Conservation (phyloP, 1,140 invertebrate genomes). For the Cylas formicarius region DNA sequence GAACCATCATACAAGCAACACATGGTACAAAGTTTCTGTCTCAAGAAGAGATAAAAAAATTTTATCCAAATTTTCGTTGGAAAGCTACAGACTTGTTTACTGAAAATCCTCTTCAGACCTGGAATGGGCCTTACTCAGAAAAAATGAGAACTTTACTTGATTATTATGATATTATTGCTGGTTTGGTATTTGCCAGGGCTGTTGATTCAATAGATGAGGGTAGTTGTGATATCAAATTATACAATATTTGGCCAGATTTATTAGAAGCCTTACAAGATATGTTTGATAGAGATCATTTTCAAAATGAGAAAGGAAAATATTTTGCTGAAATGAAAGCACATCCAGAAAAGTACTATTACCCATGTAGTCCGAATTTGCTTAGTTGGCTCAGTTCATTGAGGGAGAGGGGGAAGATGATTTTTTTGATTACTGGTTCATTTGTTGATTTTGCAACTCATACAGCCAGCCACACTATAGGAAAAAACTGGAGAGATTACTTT, state of each 20-base stretch:
- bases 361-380: conserved; percentile 51
- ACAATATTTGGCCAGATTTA: conserved; percentile 62
- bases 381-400: conserved; percentile 54
- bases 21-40: conserved; percentile 62
- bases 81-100: conserved; percentile 48
- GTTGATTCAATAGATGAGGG: conserved; percentile 62
- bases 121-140: conserved; percentile 53
- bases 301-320: conserved; percentile 49
- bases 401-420: conserved; percentile 52
- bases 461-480: conserved; percentile 57
- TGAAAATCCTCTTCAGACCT: conserved; percentile 51
- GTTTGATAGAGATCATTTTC: conserved; percentile 57
- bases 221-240: conserved; percentile 41
- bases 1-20: conserved; percentile 55
- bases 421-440: conserved; percentile 71
- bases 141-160: conserved; percentile 63
- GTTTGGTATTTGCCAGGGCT: conserved; percentile 62
- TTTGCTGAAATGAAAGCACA: conserved; percentile 56
- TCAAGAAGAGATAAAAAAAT: conserved; percentile 49
- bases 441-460: conserved; percentile 64
- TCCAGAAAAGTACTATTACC: conserved; percentile 57
- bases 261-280: conserved; percentile 54
- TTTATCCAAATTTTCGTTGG: conserved; percentile 57
- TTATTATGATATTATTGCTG: conserved; percentile 67
- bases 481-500: conserved; percentile 65